Base-by-base conservation (phyloP, 2,113 vertebrate genomes). In the Cathartes aura region DNA sequence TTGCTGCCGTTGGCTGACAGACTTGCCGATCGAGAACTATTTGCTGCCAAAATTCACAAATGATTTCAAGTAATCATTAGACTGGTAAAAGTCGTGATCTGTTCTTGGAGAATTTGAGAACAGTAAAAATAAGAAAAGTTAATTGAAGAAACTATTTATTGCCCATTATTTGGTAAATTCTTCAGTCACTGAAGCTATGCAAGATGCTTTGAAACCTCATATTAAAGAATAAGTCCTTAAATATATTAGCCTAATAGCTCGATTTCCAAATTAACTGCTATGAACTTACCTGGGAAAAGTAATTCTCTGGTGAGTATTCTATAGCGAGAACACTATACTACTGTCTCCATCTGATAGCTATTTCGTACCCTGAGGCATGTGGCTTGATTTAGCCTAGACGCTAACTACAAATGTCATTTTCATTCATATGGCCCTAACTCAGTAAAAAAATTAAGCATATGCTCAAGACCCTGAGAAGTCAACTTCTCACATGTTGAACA, bases 331-430 rank as follows among this genome's bases (percentile, higher is more conserved):
- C 22, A 21, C 43, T 59, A 4, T 40, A 63, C 32, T 71, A 34
- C 68, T 53, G 36, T 50, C 56, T 95, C 73, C 87, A 89, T 93
- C 90, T 94, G 89, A 97, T 60, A 87, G 81, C 58, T 84, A 73
- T 92, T 93, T 85, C 60, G 60, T 91, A 87, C 91, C 83, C 94
- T 42, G 45, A 87, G 74, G 89, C 95, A 91, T 50, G 78, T 87
- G 89, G 89, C 93, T 95, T 89, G 89, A 96, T 95, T 95, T 94
- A 96, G 93, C 70, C 53, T 48, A 92, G 83, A 94, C 7, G 6
- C 87, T 96, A 94, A 97, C 87, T 87, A 92, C 81, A 91, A 91
- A 97, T 89, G 91, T 92, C 76, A 76, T 97, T 96, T 93, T 88
- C 94, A 95, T 94, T 96, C 83, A 70, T 79, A 79, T 59, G 64